Conservation (phyloP, 2,797 vertebrate species). For the Scolopax rusticola region DNA sequence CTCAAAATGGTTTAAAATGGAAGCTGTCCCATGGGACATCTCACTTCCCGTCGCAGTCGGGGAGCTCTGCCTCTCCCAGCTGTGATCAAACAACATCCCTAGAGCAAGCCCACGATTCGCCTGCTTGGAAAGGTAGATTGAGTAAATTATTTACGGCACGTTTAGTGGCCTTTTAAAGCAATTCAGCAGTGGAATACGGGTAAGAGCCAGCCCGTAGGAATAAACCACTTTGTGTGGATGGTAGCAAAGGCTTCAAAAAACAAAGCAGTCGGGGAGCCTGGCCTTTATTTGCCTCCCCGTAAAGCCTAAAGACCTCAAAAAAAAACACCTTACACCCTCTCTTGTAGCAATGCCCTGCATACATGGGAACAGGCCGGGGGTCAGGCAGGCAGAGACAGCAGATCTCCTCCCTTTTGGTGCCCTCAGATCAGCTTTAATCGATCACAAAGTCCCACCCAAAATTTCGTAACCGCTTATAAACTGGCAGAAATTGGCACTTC, state of each 20-base stretch:
- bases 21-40: neutral
- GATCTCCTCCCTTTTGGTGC: neutral
- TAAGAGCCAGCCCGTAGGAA: neutral
- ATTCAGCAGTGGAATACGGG: rapidly evolving
- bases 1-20: neutral
- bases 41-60: rapidly evolving
- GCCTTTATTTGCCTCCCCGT: neutral
- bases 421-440: neutral
- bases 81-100: neutral
- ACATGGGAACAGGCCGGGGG: neutral
- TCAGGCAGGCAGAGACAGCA: neutral
- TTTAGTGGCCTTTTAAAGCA: neutral
- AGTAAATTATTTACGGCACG: neutral
- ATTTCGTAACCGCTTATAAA: neutral
- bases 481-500: slow-evolving; percentile 10
- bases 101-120: rapidly evolving
- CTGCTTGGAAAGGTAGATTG: neutral
- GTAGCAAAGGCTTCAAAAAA: neutral
- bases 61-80: neutral
- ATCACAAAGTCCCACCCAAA: neutral
- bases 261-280: neutral
- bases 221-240: neutral
- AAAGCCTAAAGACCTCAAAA: neutral
- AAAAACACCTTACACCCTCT: rapidly evolving
- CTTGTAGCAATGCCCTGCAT: neutral